Percentiles rank a stretch among this genome's conserved stretches.
These are phyloP conservation scores for Oophaga pumilio DNA, from an alignment of 2,113 vertebrate genomes.

Conservation along the genomic window DNA sequence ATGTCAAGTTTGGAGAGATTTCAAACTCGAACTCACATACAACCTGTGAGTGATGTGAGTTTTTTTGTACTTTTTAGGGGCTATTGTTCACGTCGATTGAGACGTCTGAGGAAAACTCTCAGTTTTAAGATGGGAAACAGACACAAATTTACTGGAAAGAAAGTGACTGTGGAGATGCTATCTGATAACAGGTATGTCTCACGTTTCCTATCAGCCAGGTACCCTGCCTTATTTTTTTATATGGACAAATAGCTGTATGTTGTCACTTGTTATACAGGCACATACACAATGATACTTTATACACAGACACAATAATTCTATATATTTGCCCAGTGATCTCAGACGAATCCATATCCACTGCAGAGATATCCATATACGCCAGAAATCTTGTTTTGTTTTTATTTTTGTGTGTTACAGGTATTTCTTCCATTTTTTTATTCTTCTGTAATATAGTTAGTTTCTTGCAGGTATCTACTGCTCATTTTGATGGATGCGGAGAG, in stretches of 20 bases:
- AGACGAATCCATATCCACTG: too few species aligned
- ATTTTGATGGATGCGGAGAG: conserved; percentile 96
- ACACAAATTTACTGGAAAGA: conserved; percentile 95
- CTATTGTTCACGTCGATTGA: conserved; percentile 92
- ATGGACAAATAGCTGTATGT: neutral
- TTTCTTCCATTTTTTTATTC: neutral
- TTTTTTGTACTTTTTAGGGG: conserved; percentile 73
- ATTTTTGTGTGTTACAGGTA: too few species aligned
- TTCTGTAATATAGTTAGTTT: neutral
- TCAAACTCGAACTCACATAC: too few species aligned
- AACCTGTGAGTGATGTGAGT: too few species aligned
- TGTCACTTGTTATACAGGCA: neutral
- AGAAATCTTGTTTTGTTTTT: neutral
- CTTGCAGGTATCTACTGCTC: conserved; percentile 86
- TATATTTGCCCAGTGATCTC: too few species aligned
- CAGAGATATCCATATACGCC: neutral
- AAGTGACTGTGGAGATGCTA: conserved; percentile 91
- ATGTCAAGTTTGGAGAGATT: too few species aligned
- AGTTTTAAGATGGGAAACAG: conserved; percentile 97
- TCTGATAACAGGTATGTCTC: conserved; percentile 88
- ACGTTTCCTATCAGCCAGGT: neutral
- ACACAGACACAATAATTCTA: too few species aligned
- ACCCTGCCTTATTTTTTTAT: neutral
- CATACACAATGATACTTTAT: neutral
- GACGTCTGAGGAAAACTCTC: conserved; percentile 92